These are phyloP conservation scores for Octonoba sinensis DNA, from an alignment of 2,888 invertebrate genomes.

Conservation along the genomic window DNA sequence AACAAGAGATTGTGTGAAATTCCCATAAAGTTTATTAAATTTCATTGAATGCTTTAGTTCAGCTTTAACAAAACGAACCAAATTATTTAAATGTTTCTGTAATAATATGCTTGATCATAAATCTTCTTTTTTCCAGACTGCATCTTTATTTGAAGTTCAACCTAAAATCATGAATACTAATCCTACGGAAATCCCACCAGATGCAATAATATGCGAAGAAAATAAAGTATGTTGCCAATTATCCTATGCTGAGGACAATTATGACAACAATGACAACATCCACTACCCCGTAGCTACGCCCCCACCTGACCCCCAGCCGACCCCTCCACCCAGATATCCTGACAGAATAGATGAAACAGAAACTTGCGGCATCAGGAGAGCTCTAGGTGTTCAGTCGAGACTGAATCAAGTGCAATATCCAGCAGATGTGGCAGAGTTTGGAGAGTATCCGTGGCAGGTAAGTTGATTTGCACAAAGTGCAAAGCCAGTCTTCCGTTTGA, in stretches of 20 bases:
- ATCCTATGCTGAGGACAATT: not conserved
- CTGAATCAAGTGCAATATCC: conserved; percentile 90
- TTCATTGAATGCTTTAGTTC: too few species aligned
- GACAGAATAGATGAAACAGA: conserved; percentile 2
- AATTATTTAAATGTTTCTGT: too few species aligned
- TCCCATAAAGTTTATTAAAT: too few species aligned
- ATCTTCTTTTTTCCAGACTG: conserved; percentile 14
- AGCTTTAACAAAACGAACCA: too few species aligned
- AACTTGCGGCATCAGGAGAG: conserved; percentile 83
- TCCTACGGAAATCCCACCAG: not conserved
- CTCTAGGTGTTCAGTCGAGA: conserved; percentile 89
- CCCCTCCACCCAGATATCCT: conserved; percentile 4
- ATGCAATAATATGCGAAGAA: conserved; percentile 20
- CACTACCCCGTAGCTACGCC: conserved; percentile 48
- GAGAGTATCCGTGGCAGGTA: conserved; percentile 75
- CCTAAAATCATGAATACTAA: conserved; percentile 7
- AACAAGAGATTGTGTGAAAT: too few species aligned
- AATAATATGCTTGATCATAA: too few species aligned
- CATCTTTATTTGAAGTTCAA: not conserved
- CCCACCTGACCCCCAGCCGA: conserved; percentile 8
- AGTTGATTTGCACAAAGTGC: not conserved
- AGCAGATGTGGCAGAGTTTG: conserved; percentile 93
- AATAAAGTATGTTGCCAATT: conserved; percentile 44
- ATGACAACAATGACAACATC: conserved; percentile 4
- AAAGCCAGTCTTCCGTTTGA: conserved; percentile 74